These are phyloP conservation scores for Rapana venosa DNA, from an alignment of 2,888 invertebrate species.

Conservation along the genomic window DNA sequence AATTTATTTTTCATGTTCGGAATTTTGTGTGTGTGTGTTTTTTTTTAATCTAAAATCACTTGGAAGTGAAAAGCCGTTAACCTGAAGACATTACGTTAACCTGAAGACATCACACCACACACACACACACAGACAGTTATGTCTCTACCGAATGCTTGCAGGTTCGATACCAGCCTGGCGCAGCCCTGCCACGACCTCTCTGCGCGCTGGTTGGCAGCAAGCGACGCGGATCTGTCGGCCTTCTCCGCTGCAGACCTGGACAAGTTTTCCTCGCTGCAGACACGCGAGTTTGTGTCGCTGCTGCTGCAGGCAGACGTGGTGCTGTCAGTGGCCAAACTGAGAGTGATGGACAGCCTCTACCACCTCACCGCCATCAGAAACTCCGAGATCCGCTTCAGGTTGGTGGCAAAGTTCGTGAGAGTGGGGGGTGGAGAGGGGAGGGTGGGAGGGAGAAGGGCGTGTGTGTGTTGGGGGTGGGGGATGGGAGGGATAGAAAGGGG, in stretches of 20 bases:
- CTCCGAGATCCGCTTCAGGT: constrained; percentile 86
- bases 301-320: constrained; percentile 80
- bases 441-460: no score
- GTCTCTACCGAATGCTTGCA: neutral
- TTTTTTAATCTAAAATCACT: no score
- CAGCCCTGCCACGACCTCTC: constrained; percentile 40
- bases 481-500: no score
- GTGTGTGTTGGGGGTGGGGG: no score
- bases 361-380: constrained; percentile 85
- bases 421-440: no score
- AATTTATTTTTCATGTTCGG: no score
- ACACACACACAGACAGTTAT: no score
- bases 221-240: constrained; percentile 73
- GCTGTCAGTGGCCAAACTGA: constrained; percentile 82
- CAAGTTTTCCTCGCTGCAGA: constrained; percentile 83
- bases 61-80: no score
- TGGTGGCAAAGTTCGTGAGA: constrained; percentile 47
- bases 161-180: constrained; percentile 45
- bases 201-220: constrained; percentile 51
- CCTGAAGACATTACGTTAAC: no score
- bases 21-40: no score
- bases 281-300: constrained; percentile 85
- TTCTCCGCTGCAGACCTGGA: constrained; percentile 81
- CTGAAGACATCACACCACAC: no score
- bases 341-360: constrained; percentile 84